Evolutionary conservation across 2,113 vertebrate species (phyloP).

Genomic region (Bolborhynchus lineola): DNA sequence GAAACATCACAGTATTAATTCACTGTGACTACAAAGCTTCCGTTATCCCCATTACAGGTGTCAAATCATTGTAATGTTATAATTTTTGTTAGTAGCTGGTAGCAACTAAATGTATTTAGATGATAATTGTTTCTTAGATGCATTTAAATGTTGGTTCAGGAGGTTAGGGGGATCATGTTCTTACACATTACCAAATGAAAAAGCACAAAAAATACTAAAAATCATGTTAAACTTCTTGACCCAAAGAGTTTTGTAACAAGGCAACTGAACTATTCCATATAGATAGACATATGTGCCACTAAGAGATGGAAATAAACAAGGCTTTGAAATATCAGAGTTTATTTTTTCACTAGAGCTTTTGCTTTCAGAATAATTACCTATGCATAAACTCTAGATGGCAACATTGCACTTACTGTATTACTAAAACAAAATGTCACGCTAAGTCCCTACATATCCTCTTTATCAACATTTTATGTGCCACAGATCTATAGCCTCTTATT

Average conservation of each 20-base stretch:
- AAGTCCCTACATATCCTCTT: conserved; percentile 73
- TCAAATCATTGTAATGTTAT: neutral
- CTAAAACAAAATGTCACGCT: conserved; percentile 62
- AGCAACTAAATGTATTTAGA: conserved; percentile 6
- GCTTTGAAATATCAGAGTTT: conserved; percentile 6
- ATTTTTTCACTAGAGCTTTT: neutral
- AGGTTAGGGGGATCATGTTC: neutral
- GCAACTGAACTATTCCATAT: neutral
- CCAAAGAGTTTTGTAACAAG: conserved; percentile 1
- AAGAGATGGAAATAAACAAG: conserved; percentile 27
- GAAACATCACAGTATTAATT: neutral
- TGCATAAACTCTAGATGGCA: conserved; percentile 89
- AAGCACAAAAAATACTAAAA: neutral
- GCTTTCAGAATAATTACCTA: conserved; percentile 71
- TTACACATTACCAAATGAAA: neutral
- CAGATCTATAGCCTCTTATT: conserved; percentile 92
- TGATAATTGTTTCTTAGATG: neutral
- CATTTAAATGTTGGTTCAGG: neutral
- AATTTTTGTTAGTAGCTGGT: neutral
- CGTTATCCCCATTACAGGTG: neutral
- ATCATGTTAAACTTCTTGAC: neutral
- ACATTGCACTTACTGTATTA: conserved; percentile 83
- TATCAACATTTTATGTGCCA: conserved; percentile 83
- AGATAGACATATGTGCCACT: neutral
- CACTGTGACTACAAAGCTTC: neutral